Evolutionary conservation across 1,140 invertebrate genomes (phyloP), one percentile per base, ranked within the genome.

Genomic region (Caenorhabditis remanei): DNA sequence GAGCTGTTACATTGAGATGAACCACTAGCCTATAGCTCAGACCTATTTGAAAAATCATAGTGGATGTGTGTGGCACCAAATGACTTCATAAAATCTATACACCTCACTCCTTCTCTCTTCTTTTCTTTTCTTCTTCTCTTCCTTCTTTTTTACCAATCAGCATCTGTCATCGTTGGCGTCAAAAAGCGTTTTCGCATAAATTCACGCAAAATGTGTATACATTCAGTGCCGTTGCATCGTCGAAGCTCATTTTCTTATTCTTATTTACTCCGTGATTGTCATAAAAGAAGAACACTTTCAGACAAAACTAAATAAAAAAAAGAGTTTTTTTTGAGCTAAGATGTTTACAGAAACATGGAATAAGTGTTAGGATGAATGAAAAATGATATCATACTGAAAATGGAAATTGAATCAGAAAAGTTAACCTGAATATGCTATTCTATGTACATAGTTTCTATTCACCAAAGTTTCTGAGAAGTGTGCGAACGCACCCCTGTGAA

Each of bases 41-140:
- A 71, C 41, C 65, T 16, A 79, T 79, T 50, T 4, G 71, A 79
- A 79, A 79, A 79, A 79, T 79, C 71, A 79, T 79, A 79, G 71
- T 41, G 71, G 50, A 50, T 24, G 71, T 71, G 67, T 79, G 71
- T 79, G 71, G 71, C 71, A 79, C 71, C 46, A 41, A 79, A 79
- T 79, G 71, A 79, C 71, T 79, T 79, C 71, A 79, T 79, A 79
- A 79, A 79, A 79, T 79, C 71, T 79, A 79, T 79, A 79, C 71
- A 79, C 71, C 71, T 79, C 71, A 24, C 46, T 63, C 21, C 46
- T 46, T 71, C 65, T 71, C 41, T 46, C 41, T 46, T 71, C 21
- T 79, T 46, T n/a, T 46, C 65, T 46, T 46, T 19, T 46, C 19
- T 79, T 50, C 46, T 32, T 79, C 40, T 79, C 24, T 50, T 79